These are phyloP conservation scores for Micromesistius poutassou DNA, from an alignment of 2,797 vertebrate genomes.

Conservation along the genomic window DNA sequence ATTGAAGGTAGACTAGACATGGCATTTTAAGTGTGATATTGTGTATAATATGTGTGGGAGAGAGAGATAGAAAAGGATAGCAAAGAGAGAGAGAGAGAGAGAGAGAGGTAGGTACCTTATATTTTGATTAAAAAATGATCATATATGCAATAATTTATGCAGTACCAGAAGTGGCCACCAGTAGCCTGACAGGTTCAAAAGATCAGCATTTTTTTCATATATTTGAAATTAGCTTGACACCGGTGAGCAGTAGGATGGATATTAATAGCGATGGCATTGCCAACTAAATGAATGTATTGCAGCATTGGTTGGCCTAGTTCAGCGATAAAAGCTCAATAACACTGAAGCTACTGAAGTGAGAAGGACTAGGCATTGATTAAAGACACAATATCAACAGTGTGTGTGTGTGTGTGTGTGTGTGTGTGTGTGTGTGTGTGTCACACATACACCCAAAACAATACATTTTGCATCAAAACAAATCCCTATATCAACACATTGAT, in stretches of 20 bases:
- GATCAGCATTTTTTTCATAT: not conserved
- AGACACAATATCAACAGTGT: not conserved
- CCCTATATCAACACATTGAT: not conserved
- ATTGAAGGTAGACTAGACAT: not conserved
- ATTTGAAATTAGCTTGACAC: not conserved
- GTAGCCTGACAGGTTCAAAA: not conserved
- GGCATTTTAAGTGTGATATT: not conserved
- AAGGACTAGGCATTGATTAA: constrained; percentile 3
- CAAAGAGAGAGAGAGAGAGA: too few species aligned
- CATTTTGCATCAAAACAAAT: not conserved
- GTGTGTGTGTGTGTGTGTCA: not conserved
- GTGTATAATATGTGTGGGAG: not conserved
- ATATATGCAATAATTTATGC: too few species aligned
- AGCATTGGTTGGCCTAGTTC: not conserved
- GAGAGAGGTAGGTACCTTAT: too few species aligned
- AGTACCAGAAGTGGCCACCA: not conserved
- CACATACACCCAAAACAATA: not conserved
- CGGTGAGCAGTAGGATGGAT: not conserved
- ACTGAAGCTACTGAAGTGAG: not conserved
- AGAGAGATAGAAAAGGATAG: too few species aligned
- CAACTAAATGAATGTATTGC: not conserved
- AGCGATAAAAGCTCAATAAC: not conserved
- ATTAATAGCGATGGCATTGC: constrained; percentile 1
- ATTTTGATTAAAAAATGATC: not conserved
- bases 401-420: not conserved